Evolutionary conservation across 2,113 vertebrate genomes (phyloP).

Genomic region (Lipophrys pholis): DNA sequence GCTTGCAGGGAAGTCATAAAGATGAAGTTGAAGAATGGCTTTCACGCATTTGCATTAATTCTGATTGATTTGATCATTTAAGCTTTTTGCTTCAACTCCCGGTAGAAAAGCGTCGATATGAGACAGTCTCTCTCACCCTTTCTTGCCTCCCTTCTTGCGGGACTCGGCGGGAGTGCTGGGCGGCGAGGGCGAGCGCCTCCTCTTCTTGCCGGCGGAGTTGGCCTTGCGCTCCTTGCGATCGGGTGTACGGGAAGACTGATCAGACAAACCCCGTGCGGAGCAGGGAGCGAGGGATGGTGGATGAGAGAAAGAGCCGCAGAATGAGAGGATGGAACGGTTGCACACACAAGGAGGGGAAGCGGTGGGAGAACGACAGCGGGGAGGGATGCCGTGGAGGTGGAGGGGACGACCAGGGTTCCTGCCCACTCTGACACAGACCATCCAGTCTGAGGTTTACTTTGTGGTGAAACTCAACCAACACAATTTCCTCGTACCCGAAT

Average conservation of each 20-base stretch:
- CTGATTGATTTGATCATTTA: too few relatives aligned
- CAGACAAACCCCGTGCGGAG: conserved; percentile 80
- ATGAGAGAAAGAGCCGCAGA: conserved; percentile 86
- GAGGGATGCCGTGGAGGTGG: conserved; percentile 66
- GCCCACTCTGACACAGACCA: too few relatives aligned
- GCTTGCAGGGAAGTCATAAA: too few relatives aligned
- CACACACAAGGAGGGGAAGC: conserved; percentile 80
- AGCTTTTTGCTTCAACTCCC: too few relatives aligned
- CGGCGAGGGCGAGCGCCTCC: conserved; percentile 94
- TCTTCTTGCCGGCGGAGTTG: conserved; percentile 90
- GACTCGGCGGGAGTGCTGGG: conserved; percentile 91
- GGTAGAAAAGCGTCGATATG: too few relatives aligned
- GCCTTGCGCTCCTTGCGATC: conserved; percentile 97
- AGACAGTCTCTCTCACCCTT: conserved; percentile 85
- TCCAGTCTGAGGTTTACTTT: too few relatives aligned
- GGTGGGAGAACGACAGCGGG: conserved; percentile 32
- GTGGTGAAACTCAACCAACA: too few relatives aligned
- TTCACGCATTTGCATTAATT: too few relatives aligned
- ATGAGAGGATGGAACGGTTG: conserved; percentile 84
- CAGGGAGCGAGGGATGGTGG: conserved; percentile 80
- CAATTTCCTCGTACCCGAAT: too few relatives aligned
- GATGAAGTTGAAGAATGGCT: too few relatives aligned
- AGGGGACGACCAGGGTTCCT: conserved; percentile 44
- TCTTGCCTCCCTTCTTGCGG: conserved; percentile 95
- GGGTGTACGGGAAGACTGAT: conserved; percentile 94